A percentile compares a stretch with the other conserved stretches of the same genome.
Conservation (phyloP, 1,140 invertebrate species). For the Phymorhynchus buccinoides region DNA sequence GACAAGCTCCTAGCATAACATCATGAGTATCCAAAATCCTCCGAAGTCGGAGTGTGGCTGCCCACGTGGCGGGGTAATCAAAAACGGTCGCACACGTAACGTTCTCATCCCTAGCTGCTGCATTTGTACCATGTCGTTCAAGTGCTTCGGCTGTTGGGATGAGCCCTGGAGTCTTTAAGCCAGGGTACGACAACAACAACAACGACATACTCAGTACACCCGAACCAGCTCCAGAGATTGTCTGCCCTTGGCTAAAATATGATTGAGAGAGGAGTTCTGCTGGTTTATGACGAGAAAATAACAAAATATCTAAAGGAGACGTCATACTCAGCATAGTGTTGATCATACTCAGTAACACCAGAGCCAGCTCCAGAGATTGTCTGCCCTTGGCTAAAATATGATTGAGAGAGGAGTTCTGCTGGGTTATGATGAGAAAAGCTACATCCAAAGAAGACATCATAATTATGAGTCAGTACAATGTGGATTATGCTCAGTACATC, state of each 20-base stretch:
- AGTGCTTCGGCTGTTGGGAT: too few species aligned
- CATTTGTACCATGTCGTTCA: too few species aligned
- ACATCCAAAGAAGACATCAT: neutral
- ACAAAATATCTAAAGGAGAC: too few species aligned
- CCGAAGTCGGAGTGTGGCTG: too few species aligned
- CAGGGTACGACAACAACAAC: too few species aligned
- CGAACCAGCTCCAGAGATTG: neutral
- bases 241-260: neutral
- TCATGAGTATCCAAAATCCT: too few species aligned
- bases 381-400: neutral
- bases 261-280: neutral
- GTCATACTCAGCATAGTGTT: neutral
- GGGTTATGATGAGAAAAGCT: neutral
- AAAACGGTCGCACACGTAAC: too few species aligned
- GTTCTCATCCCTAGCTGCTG: too few species aligned
- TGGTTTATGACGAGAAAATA: neutral
- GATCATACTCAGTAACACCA: neutral
- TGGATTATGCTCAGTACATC: neutral
- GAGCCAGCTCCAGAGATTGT: constrained; percentile 8
- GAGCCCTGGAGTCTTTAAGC: too few species aligned
- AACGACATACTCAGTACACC: constrained; percentile 12
- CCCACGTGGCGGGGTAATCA: too few species aligned
- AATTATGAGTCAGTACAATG: neutral
- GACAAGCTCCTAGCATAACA: too few species aligned
- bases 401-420: neutral